These are phyloP conservation scores for Micrasema minimum DNA, from an alignment of 1,140 invertebrate genomes.

Conservation along the genomic window DNA sequence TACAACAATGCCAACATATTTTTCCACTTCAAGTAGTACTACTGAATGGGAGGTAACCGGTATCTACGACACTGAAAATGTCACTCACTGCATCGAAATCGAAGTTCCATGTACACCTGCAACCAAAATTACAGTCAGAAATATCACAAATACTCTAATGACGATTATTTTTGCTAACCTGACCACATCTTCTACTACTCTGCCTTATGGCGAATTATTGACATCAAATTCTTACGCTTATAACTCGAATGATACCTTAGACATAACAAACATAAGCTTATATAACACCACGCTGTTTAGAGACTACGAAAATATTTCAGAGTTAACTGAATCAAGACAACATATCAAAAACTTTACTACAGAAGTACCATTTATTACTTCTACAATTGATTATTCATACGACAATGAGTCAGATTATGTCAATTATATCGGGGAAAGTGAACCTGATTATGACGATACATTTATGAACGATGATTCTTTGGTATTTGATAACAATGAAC, in stretches of 20 bases:
- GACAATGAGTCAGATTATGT: constrained; percentile 8
- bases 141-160: constrained; percentile 44
- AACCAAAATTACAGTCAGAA: constrained; percentile 34
- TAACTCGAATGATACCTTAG: constrained; percentile 4
- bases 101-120: constrained; percentile 31
- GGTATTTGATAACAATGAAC: not conserved
- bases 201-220: not conserved
- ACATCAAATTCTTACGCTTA: not conserved
- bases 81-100: constrained; percentile 36
- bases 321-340: no score
- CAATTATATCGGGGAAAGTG: not conserved
- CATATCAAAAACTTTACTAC: no score
- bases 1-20: no score
- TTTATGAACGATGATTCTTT: constrained; percentile 15
- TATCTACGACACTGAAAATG: constrained; percentile 15
- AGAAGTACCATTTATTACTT: no score
- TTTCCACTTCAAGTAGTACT: no score
- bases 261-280: constrained; percentile 1
- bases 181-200: constrained; percentile 8
- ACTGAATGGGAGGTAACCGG: constrained; percentile 30
- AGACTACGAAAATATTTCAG: not conserved
- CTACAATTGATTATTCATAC: no score
- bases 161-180: constrained; percentile 42
- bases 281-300: constrained; percentile 5
- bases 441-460: not conserved